These are phyloP conservation scores for Drosophila eohydei DNA, from an alignment of 2,888 invertebrate species.

Conservation along the genomic window DNA sequence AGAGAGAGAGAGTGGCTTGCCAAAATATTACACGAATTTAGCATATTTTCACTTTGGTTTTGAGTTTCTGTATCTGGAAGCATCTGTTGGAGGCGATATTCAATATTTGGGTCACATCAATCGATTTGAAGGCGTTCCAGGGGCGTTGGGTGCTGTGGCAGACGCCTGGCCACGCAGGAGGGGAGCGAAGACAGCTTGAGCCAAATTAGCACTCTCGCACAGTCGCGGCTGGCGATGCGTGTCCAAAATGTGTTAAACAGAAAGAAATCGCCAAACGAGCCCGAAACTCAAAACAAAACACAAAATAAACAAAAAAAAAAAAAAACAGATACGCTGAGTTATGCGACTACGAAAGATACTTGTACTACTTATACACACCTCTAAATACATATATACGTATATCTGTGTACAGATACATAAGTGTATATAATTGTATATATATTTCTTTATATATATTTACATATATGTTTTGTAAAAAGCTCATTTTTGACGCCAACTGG, in stretches of 20 bases:
- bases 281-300: conserved; percentile 26
- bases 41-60: conserved; percentile 56
- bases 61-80: conserved; percentile 16
- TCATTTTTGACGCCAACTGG: conserved; percentile 25
- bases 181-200: neutral
- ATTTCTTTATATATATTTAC: conserved; percentile 1
- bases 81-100: conserved; percentile 32
- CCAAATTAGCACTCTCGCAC: conserved; percentile 42
- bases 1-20: neutral
- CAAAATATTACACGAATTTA: conserved; percentile 18
- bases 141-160: neutral
- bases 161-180: neutral
- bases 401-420: neutral
- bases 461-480: conserved; percentile 36
- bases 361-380: conserved; percentile 41
- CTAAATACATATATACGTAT: neutral
- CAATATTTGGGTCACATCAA: conserved; percentile 50
- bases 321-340: conserved; percentile 39
- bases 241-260: conserved; percentile 67
- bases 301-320: conserved; percentile 19
- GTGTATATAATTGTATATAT: neutral
- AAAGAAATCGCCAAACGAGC: conserved; percentile 65
- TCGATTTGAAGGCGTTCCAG: conserved; percentile 10
- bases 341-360: conserved; percentile 52
- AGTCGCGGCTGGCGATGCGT: conserved; percentile 35